Evolutionary conservation across 2,888 invertebrate species (phyloP).

Genomic region (Thumatha senex): DNA sequence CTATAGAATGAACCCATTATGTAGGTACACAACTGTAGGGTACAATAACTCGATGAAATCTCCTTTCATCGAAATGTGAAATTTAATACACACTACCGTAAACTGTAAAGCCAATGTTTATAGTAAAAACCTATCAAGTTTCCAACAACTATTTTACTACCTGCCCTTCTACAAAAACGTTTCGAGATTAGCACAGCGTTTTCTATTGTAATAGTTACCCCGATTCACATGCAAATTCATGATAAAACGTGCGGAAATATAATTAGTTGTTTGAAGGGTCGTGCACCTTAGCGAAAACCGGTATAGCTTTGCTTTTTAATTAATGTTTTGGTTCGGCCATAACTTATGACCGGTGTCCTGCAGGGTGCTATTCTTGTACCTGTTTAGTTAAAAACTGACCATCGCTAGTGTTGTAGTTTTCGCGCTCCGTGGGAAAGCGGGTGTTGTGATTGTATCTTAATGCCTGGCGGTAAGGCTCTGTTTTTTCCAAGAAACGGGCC

Average conservation of each 20-base stretch:
- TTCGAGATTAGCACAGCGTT: constrained; percentile 63
- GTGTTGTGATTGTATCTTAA: constrained; percentile 71
- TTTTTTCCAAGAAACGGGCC: constrained; percentile 76
- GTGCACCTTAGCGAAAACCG: constrained; percentile 67
- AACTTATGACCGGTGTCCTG: constrained; percentile 74
- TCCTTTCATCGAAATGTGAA: constrained; percentile 59
- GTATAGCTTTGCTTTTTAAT: constrained; percentile 72
- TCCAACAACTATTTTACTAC: constrained; percentile 59
- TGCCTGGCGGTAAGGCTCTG: constrained; percentile 64
- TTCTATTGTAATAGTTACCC: constrained; percentile 65
- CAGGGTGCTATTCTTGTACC: constrained; percentile 42
- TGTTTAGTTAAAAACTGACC: constrained; percentile 7
- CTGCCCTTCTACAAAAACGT: constrained; percentile 35
- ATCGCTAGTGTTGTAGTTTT: constrained; percentile 55
- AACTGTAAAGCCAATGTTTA: constrained; percentile 66
- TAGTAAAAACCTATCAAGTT: constrained; percentile 75
- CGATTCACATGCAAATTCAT: constrained; percentile 77
- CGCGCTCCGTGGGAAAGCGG: constrained; percentile 75
- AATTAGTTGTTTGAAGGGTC: constrained; percentile 75
- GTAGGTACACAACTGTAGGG: constrained; percentile 27
- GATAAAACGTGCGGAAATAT: constrained; percentile 82
- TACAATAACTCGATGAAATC: constrained; percentile 52
- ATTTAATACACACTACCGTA: constrained; percentile 59
- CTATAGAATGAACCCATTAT: constrained; percentile 5
- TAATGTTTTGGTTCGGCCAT: constrained; percentile 71